Conservation (phyloP, 2,888 invertebrate species). For the Omphaloscelis lunosa region DNA sequence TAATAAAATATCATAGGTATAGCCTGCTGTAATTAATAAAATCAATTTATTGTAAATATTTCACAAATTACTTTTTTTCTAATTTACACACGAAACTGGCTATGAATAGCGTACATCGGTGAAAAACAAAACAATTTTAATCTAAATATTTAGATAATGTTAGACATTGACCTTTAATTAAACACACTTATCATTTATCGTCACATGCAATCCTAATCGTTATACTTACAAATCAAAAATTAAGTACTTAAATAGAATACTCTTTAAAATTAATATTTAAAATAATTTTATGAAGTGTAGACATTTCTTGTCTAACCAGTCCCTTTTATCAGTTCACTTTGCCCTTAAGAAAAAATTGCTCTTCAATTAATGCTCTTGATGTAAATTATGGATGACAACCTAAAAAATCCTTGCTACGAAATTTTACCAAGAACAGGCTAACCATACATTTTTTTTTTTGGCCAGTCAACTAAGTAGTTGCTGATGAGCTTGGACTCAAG, state of each 20-base stretch:
- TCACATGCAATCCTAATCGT: slow-evolving; percentile 32
- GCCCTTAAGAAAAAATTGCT: slow-evolving; percentile 34
- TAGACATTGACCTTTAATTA: slow-evolving; percentile 39
- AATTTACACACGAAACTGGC: slow-evolving; percentile 2
- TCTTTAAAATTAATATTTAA: slow-evolving; percentile 1
- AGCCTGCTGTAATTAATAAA: background rate
- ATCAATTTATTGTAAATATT: slow-evolving; percentile 9
- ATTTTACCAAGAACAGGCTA: background rate
- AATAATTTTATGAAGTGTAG: slow-evolving; percentile 18
- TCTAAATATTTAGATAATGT: slow-evolving; percentile 39
- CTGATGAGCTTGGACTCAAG: slow-evolving; percentile 5
- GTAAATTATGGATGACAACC: background rate
- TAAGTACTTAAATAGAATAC: slow-evolving; percentile 23
- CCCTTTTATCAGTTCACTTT: slow-evolving; percentile 11
- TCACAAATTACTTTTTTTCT: background rate
- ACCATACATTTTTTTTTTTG: background rate
- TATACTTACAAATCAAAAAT: slow-evolving; percentile 33
- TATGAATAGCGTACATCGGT: slow-evolving; percentile 9
- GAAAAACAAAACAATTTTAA: slow-evolving; percentile 29
- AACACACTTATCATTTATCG: slow-evolving; percentile 22
- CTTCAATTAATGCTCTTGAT: slow-evolving; percentile 16
- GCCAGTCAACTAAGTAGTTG: background rate
- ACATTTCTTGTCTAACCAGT: slow-evolving; percentile 20
- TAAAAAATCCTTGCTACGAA: background rate
- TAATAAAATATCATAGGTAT: background rate